A percentile compares a stretch with the other conserved stretches of the same genome.
Evolutionary conservation across 2,113 vertebrate genomes (phyloP).

Genomic region (Tricholaema leucomelas): DNA sequence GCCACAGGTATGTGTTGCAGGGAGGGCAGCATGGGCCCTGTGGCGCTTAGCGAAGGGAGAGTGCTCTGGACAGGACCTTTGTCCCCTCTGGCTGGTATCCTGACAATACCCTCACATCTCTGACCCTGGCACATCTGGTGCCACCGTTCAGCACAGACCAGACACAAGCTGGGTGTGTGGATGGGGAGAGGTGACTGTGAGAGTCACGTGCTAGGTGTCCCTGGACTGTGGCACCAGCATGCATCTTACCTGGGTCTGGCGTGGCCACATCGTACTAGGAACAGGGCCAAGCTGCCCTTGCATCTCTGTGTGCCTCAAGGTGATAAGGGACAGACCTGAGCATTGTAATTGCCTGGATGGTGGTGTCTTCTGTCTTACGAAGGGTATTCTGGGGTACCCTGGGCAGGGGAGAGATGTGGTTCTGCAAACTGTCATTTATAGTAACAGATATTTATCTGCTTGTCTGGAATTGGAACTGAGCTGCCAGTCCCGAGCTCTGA

Average conservation of each 20-base stretch:
- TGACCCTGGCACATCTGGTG: not conserved
- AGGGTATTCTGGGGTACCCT: not conserved
- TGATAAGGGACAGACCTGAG: not conserved
- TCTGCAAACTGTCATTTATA: not conserved
- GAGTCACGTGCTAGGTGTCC: accelerated
- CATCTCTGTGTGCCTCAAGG: not conserved
- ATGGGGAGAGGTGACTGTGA: not conserved
- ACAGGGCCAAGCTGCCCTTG: accelerated
- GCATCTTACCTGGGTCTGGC: accelerated
- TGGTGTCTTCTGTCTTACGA: not conserved
- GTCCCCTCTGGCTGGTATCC: not conserved
- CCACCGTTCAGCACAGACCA: not conserved
- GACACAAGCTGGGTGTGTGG: not conserved
- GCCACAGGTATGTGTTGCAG: constrained; percentile 34
- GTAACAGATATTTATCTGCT: not conserved
- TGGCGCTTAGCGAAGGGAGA: not conserved
- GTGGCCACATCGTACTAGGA: not conserved
- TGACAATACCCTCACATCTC: not conserved
- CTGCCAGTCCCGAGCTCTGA: not conserved
- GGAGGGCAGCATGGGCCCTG: not conserved
- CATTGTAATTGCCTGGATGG: accelerated
- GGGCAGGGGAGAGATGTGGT: not conserved
- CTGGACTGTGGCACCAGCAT: not conserved
- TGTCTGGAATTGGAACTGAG: not conserved
- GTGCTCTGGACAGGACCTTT: not conserved